Evolutionary conservation across 2,113 vertebrate species (phyloP).

Genomic region (Chloebia gouldiae): DNA sequence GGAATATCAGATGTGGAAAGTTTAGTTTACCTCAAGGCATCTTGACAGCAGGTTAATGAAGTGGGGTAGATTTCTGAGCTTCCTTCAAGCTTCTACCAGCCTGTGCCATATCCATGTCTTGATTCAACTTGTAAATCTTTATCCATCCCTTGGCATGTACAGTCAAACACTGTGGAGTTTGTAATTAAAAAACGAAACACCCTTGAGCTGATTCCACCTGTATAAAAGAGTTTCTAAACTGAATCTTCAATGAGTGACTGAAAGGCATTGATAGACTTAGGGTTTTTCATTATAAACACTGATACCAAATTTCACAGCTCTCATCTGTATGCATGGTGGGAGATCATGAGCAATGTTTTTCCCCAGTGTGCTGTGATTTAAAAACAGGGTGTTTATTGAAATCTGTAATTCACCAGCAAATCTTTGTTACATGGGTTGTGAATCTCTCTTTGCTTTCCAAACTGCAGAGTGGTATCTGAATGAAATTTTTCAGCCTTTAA

Average conservation of each 20-base stretch:
- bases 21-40: not conserved
- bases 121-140: not conserved
- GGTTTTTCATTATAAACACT: not conserved
- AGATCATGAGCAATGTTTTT: not conserved
- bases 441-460: not conserved
- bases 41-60: not conserved
- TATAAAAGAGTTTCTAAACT: not conserved
- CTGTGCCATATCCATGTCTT: not conserved
- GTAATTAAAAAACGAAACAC: not conserved
- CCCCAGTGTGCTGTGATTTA: not conserved
- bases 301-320: not conserved
- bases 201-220: not conserved
- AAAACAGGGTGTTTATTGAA: not conserved
- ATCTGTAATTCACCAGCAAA: not conserved
- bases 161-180: not conserved
- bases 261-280: not conserved
- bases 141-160: not conserved
- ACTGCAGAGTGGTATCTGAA: not conserved
- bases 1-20: not conserved
- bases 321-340: not conserved
- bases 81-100: not conserved
- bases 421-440: fast-evolving
- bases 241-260: not conserved
- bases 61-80: not conserved
- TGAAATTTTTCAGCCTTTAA: not conserved